Conservation (phyloP, 2,888 invertebrate genomes). For the Caenorhabditis panamensis region DNA sequence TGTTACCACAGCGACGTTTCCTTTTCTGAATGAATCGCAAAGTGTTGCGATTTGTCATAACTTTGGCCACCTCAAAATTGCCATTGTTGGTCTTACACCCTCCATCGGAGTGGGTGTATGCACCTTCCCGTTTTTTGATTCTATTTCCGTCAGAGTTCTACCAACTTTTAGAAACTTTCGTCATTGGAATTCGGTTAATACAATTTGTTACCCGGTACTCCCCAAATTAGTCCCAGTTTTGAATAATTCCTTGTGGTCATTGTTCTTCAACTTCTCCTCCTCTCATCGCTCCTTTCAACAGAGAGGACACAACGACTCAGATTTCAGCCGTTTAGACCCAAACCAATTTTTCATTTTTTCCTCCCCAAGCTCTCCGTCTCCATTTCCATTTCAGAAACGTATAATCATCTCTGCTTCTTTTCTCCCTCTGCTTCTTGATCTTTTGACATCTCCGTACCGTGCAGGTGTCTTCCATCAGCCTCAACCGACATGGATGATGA, state of each 20-base stretch:
- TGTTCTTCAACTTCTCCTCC: slow-evolving; percentile 8
- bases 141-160: slow-evolving; percentile 33
- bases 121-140: slow-evolving; percentile 36
- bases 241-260: background rate
- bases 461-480: background rate
- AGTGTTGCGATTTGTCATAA: slow-evolving; percentile 39
- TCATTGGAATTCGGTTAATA: too few relatives aligned
- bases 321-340: slow-evolving; percentile 6
- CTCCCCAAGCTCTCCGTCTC: background rate
- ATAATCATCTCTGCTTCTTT: background rate
- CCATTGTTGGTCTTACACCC: slow-evolving; percentile 24
- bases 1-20: background rate
- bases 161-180: background rate
- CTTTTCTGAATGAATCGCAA: slow-evolving; percentile 7
- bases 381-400: background rate
- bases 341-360: background rate
- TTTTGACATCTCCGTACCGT: background rate
- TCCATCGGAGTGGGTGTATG: slow-evolving; percentile 26
- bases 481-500: slow-evolving; percentile 30
- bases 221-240: slow-evolving; percentile 6
- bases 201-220: too few relatives aligned
- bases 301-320: slow-evolving; percentile 1
- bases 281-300: slow-evolving; percentile 4
- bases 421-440: too few relatives aligned
- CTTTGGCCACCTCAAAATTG: slow-evolving; percentile 14